Conservation (phyloP, 1,140 invertebrate genomes). For the Polypedilum pembai region DNA sequence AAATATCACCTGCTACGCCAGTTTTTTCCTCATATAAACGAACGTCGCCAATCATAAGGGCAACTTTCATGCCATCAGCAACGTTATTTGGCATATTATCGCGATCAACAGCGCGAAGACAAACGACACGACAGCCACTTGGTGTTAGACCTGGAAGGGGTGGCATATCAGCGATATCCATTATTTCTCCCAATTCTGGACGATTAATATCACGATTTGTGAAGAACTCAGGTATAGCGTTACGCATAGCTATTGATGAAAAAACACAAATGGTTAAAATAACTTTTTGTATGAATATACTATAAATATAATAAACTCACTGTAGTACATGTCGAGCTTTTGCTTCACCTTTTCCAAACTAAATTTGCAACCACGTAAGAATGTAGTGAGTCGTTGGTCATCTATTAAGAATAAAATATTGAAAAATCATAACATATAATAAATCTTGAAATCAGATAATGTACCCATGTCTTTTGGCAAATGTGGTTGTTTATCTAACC, state of each 20-base stretch:
- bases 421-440: conserved; percentile 23
- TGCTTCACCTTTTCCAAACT: conserved; percentile 71
- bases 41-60: conserved; percentile 73
- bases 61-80: conserved; percentile 65
- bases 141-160: conserved; percentile 68
- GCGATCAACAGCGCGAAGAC: conserved; percentile 58
- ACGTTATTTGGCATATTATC: conserved; percentile 51
- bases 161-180: conserved; percentile 63
- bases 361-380: conserved; percentile 74
- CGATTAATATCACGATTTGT: conserved; percentile 61
- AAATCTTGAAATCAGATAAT: background rate
- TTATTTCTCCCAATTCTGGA: conserved; percentile 61
- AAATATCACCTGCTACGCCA: conserved; percentile 74
- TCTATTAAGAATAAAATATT: conserved; percentile 52
- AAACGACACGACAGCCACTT: conserved; percentile 64
- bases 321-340: conserved; percentile 70
- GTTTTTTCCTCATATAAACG: conserved; percentile 63
- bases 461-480: conserved; percentile 53
- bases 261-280: conserved; percentile 43
- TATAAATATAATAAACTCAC: conserved; percentile 29
- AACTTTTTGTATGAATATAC: background rate
- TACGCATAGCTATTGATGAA: conserved; percentile 58
- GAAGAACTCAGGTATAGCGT: conserved; percentile 76
- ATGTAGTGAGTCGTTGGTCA: conserved; percentile 64
- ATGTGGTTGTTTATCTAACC: conserved; percentile 64